phyloP scores from a whole-genome alignment of 2,797 vertebrate genomes.

The Spea hammondii region DNA sequence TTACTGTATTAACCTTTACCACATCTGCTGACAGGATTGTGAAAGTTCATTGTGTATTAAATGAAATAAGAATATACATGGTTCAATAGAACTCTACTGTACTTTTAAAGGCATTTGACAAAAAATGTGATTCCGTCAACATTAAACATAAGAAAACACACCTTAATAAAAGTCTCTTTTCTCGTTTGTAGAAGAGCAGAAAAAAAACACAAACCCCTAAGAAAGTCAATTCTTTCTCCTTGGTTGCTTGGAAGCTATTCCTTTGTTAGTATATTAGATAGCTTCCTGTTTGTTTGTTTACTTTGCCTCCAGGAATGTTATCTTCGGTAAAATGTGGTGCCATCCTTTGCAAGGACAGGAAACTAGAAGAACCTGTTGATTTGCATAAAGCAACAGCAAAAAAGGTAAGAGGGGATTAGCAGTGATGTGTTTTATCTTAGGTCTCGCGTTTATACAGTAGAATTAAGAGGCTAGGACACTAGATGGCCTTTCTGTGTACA shows the following conservation, averaged over 20 bases:
- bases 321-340: slow-evolving; percentile 23
- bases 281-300: slow-evolving; percentile 50
- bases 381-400: slow-evolving; percentile 25
- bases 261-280: slow-evolving; percentile 36
- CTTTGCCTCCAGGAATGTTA: slow-evolving; percentile 34
- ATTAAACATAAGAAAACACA: too few relatives aligned
- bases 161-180: too few relatives aligned
- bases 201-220: background rate
- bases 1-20: too few relatives aligned
- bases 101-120: too few relatives aligned
- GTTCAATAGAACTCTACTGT: too few relatives aligned
- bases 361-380: slow-evolving; percentile 29
- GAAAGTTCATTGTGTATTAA: too few relatives aligned
- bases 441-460: slow-evolving; percentile 34
- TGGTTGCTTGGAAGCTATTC: slow-evolving; percentile 25
- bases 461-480: slow-evolving; percentile 14
- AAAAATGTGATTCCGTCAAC: too few relatives aligned
- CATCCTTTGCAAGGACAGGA: slow-evolving; percentile 39
- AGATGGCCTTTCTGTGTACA: slow-evolving; percentile 9
- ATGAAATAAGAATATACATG: too few relatives aligned
- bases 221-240: background rate
- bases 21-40: too few relatives aligned
- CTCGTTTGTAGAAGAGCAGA: too few relatives aligned
- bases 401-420: background rate
- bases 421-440: slow-evolving; percentile 18